These are phyloP conservation scores for Uria aalge DNA, from an alignment of 2,113 vertebrate genomes.

Conservation along the genomic window DNA sequence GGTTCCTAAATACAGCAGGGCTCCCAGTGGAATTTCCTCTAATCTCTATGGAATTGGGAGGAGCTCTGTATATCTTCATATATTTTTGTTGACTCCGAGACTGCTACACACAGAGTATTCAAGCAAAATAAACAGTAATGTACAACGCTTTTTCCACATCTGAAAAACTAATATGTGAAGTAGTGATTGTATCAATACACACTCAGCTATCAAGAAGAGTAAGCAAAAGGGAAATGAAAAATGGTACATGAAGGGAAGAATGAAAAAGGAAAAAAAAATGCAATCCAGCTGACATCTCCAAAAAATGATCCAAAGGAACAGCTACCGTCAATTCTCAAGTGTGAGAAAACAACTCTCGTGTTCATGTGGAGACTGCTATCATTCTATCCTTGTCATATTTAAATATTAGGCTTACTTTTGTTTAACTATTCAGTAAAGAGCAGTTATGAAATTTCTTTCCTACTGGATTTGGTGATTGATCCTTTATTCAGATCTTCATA, in stretches of 20 bases:
- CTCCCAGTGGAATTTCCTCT: not conserved
- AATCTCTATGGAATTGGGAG: not conserved
- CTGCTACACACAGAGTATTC: not conserved
- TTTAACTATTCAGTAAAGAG: slow-evolving; percentile 27
- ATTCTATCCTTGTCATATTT: not conserved
- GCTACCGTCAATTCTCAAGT: not conserved
- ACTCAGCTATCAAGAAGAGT: not conserved
- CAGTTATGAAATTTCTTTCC: not conserved
- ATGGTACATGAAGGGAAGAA: not conserved
- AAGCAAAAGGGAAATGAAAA: slow-evolving; percentile 19
- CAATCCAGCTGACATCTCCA: not conserved
- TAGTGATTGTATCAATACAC: not conserved
- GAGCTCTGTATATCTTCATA: not conserved
- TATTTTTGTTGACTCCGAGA: not conserved
- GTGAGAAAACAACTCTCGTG: not conserved
- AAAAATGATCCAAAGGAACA: not conserved
- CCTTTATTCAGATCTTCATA: slow-evolving; percentile 50
- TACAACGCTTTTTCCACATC: not conserved
- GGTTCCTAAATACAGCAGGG: not conserved
- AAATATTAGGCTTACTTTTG: slow-evolving; percentile 25
- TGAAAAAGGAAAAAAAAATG: not conserved
- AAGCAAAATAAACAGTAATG: not conserved
- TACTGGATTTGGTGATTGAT: slow-evolving; percentile 37
- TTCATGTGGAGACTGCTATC: not conserved
- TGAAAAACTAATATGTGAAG: not conserved